Base-by-base conservation (phyloP, 2,113 vertebrate genomes). In the Tretioscincus oriximinensis region DNA sequence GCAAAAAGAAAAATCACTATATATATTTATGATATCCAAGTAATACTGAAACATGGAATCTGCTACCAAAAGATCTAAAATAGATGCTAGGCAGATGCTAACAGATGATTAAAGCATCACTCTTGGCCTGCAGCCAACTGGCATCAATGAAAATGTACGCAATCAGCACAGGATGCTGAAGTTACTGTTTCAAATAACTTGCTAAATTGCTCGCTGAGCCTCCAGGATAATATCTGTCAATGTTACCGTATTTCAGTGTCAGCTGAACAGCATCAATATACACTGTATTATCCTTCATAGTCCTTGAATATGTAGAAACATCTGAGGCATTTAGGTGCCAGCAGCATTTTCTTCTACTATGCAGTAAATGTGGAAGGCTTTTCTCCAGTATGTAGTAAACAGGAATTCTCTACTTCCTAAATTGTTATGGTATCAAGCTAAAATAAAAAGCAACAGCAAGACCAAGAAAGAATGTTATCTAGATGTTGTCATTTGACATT, bases 21-120 rank as follows among this genome's bases (percentile, higher is more conserved):
- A 79, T 28, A 66, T 77, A 87, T 84, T 87, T 88, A 89, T 4
- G 22, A 54, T 71, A 80, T 67, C 69, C 73, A 78, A 88, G 71
- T 69, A 84, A 88, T 76, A 85, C 60, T 10, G 21, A 31, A 77
- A 81, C 49, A 81, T 84, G 84, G n/a, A 28, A 74, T 47, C 65
- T n/a, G 64, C 11, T 7, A 5, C n/a, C 60, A 7, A 26, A 80
- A 61, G 10, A 5, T 31, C 35, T 77, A 80, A 45, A 86, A 85
- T 81, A 75, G 49, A 71, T 66, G 31, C 85, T 76, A 51, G 66
- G 9, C 31, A 72, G 54, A 64, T 51, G 26, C n/a, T 73, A 63
- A 26, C 47, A 21, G 21, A 73, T 66, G 18, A 45, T 61, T 74
- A 67, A 41, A 67, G 29, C 21, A 58, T 5, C 29, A 35, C 41